A percentile compares a stretch with the other conserved stretches of the same genome.
These are phyloP conservation scores for Oryzias dopingdopingensis DNA, from an alignment of 2,797 vertebrate genomes.

Conservation along the genomic window DNA sequence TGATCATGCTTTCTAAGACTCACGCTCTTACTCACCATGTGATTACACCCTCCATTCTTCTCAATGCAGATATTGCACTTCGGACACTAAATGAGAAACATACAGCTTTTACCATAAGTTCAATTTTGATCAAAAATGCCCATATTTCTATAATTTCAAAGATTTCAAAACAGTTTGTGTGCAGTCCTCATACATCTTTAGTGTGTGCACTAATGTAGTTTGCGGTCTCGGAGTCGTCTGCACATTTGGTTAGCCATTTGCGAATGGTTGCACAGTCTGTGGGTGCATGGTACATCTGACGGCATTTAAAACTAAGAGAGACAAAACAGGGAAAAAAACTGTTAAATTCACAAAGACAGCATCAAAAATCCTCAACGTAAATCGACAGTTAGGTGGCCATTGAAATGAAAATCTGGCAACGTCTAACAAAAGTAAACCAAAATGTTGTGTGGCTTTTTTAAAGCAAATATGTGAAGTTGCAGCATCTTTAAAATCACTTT, in stretches of 20 bases:
- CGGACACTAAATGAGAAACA: slow-evolving; percentile 85
- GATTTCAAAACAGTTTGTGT: neutral
- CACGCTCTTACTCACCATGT: slow-evolving; percentile 89
- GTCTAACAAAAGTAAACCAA: no score
- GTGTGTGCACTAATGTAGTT: slow-evolving; percentile 99
- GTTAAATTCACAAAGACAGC: neutral
- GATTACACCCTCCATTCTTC: slow-evolving; percentile 99
- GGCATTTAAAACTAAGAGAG: slow-evolving; percentile 91
- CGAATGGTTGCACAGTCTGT: slow-evolving; percentile 97
- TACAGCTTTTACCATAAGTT: neutral
- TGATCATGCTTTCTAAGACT: slow-evolving; percentile 30
- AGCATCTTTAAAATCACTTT: no score
- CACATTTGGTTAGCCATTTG: slow-evolving; percentile 98
- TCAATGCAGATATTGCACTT: slow-evolving; percentile 99
- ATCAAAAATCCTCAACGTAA: no score
- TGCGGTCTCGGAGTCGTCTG: slow-evolving; percentile 97
- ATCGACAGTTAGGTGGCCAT: no score
- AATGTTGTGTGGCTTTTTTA: no score
- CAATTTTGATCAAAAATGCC: neutral
- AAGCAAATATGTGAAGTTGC: no score
- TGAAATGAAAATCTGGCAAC: no score
- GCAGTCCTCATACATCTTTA: slow-evolving; percentile 92
- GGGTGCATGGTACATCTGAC: slow-evolving; percentile 99
- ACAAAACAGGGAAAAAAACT: neutral
- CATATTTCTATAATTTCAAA: neutral